Conservation (phyloP, 2,113 vertebrate genomes). For the Sula dactylatra region DNA sequence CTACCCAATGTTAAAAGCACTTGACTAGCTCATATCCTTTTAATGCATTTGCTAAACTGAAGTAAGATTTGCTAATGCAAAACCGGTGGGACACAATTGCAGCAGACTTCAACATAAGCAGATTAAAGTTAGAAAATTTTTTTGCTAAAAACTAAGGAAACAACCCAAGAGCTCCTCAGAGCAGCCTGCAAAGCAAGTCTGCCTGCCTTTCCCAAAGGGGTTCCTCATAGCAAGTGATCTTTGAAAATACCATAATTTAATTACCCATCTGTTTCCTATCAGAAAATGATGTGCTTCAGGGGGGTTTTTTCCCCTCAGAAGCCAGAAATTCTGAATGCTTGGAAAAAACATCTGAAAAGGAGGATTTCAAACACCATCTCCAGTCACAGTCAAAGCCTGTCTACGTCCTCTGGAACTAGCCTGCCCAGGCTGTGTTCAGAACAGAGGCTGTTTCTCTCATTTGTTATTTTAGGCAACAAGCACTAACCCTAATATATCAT, state of each 20-base stretch:
- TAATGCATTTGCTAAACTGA: background rate
- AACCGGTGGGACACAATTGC: background rate
- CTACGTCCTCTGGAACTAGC: background rate
- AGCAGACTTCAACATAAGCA: background rate
- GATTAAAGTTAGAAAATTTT: background rate
- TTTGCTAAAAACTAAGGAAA: background rate
- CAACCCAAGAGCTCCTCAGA: background rate
- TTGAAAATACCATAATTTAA: background rate
- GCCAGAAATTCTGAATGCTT: background rate
- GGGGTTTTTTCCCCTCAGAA: background rate
- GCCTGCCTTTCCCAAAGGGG: background rate
- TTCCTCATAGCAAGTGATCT: background rate
- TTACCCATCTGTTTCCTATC: background rate
- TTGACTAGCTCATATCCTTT: background rate
- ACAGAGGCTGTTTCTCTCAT: background rate
- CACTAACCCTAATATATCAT: rapidly evolving
- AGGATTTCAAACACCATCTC: background rate
- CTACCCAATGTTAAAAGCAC: background rate
- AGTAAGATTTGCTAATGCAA: background rate
- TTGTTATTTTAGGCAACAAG: background rate
- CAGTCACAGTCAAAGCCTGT: background rate
- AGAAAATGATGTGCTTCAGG: background rate
- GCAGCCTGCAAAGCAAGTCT: background rate
- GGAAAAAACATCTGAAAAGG: background rate
- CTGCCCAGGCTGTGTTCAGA: background rate